Evolutionary conservation across 2,113 vertebrate species (phyloP).

Genomic region (Sylvia atricapilla): DNA sequence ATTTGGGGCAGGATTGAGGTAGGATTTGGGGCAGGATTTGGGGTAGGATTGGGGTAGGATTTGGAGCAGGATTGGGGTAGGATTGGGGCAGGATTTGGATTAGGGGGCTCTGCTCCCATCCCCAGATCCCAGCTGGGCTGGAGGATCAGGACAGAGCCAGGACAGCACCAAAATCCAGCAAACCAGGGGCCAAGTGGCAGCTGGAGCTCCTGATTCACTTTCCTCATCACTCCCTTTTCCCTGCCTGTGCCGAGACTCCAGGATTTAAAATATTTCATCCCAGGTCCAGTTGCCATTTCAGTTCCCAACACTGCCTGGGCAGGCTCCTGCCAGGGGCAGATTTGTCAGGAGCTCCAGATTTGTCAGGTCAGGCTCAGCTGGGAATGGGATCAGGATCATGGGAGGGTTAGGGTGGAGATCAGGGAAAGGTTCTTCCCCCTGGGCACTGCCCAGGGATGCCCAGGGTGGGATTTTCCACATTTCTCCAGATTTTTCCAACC

Average conservation of each 20-base stretch:
- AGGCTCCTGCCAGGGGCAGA: not conserved
- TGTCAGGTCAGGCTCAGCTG: not conserved
- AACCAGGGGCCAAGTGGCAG: not conserved
- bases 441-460: not conserved
- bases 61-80: not conserved
- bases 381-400: not conserved
- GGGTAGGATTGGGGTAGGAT: not conserved
- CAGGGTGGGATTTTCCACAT: not conserved
- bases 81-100: not conserved
- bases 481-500: not conserved
- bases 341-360: not conserved
- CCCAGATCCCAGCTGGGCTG: not conserved
- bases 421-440: not conserved
- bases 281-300: not conserved
- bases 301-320: not conserved
- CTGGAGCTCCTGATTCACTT: accelerated
- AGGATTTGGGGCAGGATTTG: not conserved
- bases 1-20: no score
- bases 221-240: not conserved
- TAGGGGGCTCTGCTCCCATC: not conserved
- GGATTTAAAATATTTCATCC: not conserved
- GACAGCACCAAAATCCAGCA: not conserved
- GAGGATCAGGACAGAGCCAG: accelerated
- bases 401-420: not conserved
- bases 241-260: not conserved